Conservation (phyloP, 2,797 vertebrate genomes). For the Gastrophryne carolinensis region DNA sequence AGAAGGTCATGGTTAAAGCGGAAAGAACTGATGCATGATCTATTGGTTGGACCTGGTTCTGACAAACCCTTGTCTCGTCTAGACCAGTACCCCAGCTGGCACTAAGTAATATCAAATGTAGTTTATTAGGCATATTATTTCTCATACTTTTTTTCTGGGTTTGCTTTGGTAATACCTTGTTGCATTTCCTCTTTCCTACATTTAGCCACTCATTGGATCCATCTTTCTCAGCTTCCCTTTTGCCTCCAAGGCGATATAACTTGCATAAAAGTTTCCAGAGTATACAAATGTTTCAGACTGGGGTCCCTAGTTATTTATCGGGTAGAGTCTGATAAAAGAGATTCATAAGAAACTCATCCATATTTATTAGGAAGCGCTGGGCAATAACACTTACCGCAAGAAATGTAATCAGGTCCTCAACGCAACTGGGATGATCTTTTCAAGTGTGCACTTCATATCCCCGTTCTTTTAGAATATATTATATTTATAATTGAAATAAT, state of each 20-base stretch:
- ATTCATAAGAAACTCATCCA: constrained; percentile 22
- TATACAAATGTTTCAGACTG: not conserved
- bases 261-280: not conserved
- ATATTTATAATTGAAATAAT: constrained; percentile 41
- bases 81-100: too few relatives aligned
- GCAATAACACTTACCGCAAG: constrained; percentile 2
- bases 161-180: too few relatives aligned
- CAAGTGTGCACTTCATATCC: constrained; percentile 22
- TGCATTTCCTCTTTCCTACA: too few relatives aligned
- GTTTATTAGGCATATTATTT: too few relatives aligned
- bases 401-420: constrained; percentile 32
- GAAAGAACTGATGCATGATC: too few relatives aligned
- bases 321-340: constrained; percentile 16
- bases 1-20: too few relatives aligned
- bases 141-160: too few relatives aligned
- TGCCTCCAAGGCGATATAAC: not conserved
- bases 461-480: constrained; percentile 11
- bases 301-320: constrained; percentile 1
- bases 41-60: too few relatives aligned
- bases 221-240: not conserved
- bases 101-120: too few relatives aligned
- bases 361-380: constrained; percentile 12
- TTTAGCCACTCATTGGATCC: too few relatives aligned
- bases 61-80: too few relatives aligned
- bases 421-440: not conserved